Evolutionary conservation across 2,888 invertebrate species (phyloP), one percentile per base, ranked within the genome.

Genomic region (Trichogramma dendrolimi): DNA sequence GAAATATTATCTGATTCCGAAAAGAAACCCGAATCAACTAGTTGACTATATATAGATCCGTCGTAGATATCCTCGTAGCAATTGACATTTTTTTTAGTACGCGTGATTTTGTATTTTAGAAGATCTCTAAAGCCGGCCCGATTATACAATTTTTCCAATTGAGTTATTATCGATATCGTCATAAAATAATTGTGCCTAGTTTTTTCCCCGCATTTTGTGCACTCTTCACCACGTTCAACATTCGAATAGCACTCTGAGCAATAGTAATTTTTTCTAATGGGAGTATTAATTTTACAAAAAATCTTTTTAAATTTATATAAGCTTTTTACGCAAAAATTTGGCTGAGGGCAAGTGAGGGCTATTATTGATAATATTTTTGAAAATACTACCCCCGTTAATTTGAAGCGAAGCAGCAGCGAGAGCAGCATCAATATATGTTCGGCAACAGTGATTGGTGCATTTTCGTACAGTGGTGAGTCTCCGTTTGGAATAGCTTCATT

Each of bases 21-120:
- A n/a, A 65, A 39, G 41, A 58, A 43, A 14, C 52, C 41, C 6
- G 51, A 58, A 57, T 6, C 27, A n/a, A n/a, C 14, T 11, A 27
- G 5, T 4, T 46, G 1, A 41, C 14, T 55, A 39, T 55, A 55
- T n/a, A 44, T n/a, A n/a, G n/a, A n/a, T n/a, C n/a, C n/a, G n/a
- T n/a, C n/a, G n/a, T n/a, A n/a, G n/a, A n/a, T n/a, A 6, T 67
- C 65, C 51, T 67, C 63, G 4, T 55, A 62, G 62, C 62, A 62
- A 8, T 49, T 11, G 27, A 44, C 53, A 52, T 62, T 58, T 38
- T 38, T 41, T 50, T 53, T 8, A 5, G 4, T 4, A 3, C 51
- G 38, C 39, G 27, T 50, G 38, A 53, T 54, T 54, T 48, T 47
- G 39, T 54, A 5, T 27, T 6, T 8, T 7, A 54, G 11, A 10